These are phyloP conservation scores for Sinohyriopsis cumingii DNA, from an alignment of 2,888 invertebrate genomes.

Conservation along the genomic window DNA sequence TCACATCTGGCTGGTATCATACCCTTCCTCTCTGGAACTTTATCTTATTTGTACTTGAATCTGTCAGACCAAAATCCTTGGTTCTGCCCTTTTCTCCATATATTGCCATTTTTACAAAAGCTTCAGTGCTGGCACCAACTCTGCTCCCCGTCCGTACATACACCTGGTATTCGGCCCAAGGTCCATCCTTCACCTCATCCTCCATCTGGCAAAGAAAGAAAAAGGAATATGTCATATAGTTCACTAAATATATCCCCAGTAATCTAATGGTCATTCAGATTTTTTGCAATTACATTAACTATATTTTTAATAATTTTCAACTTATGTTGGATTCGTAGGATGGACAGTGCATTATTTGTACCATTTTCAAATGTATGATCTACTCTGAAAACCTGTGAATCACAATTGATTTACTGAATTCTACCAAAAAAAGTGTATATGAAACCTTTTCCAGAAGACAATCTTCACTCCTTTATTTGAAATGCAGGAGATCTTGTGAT, in stretches of 20 bases:
- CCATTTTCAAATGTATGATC: too few species aligned
- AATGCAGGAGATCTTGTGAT: too few species aligned
- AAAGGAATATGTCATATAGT: background rate
- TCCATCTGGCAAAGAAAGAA: constrained; percentile 48
- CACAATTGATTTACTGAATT: too few species aligned
- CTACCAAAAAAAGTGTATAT: too few species aligned
- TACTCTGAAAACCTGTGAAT: too few species aligned
- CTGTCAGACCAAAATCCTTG: constrained; percentile 55
- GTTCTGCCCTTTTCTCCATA: constrained; percentile 68
- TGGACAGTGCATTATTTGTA: too few species aligned
- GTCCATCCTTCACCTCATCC: constrained; percentile 53
- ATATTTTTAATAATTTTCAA: background rate
- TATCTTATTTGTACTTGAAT: constrained; percentile 64
- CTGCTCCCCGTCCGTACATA: constrained; percentile 62
- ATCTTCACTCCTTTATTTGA: too few species aligned
- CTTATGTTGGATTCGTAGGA: background rate
- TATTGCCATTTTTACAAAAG: constrained; percentile 63
- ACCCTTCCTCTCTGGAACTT: constrained; percentile 69
- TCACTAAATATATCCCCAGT: background rate
- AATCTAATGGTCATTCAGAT: background rate
- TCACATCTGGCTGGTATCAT: constrained; percentile 3
- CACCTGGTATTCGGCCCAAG: constrained; percentile 59
- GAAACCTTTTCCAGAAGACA: too few species aligned
- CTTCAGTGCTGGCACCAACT: constrained; percentile 66
- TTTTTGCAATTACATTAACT: background rate